Conservation (phyloP, 2,797 vertebrate genomes). For the Antrozous pallidus region DNA sequence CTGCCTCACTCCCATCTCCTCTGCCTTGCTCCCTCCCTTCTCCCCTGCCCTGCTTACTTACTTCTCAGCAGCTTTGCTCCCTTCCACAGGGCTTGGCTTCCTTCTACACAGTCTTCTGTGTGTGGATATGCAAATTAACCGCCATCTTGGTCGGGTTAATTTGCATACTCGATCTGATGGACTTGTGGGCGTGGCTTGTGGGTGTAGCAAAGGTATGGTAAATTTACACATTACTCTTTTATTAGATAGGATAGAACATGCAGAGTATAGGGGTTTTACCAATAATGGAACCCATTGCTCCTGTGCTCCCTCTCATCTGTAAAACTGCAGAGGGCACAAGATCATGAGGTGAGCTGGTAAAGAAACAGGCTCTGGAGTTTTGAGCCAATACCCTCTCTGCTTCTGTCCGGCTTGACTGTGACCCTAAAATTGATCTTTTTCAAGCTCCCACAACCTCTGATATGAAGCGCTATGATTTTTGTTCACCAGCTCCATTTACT, state of each 20-base stretch:
- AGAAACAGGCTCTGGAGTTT: neutral
- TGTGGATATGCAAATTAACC: too few relatives aligned
- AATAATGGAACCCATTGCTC: neutral
- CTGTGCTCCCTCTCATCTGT: neutral
- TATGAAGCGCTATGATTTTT: neutral
- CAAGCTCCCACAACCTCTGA: neutral
- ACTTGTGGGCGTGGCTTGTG: too few relatives aligned
- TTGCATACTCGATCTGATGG: too few relatives aligned
- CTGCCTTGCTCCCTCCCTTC: too few relatives aligned
- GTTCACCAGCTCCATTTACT: neutral
- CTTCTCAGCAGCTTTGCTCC: too few relatives aligned
- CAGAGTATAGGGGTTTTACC: neutral
- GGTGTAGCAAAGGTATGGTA: too few relatives aligned
- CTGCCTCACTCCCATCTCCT: too few relatives aligned
- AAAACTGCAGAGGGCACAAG: neutral
- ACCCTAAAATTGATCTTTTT: neutral
- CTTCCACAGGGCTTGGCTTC: too few relatives aligned
- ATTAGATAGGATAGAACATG: slow-evolving; percentile 11
- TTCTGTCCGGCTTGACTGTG: neutral
- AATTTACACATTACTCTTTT: too few relatives aligned
- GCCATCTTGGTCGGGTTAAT: too few relatives aligned
- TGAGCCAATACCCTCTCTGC: neutral
- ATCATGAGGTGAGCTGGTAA: neutral
- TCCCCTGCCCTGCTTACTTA: too few relatives aligned
- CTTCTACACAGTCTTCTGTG: too few relatives aligned